Percentiles rank a stretch among this genome's conserved stretches.
Evolutionary conservation across 2,113 vertebrate genomes (phyloP).

Genomic region (Sigmodon hispidus): DNA sequence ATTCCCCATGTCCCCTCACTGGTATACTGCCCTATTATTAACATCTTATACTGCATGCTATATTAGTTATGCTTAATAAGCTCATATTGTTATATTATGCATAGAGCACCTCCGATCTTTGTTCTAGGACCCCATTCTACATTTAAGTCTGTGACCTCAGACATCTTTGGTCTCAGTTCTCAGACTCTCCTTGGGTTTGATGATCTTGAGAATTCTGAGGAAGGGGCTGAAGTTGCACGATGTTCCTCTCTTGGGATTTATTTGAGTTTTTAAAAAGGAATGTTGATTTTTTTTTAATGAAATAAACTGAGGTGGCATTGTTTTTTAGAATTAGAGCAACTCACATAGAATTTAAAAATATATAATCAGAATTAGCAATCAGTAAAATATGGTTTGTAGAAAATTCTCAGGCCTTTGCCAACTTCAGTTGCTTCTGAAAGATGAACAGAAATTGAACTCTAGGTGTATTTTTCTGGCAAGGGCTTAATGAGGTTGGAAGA

Average conservation of each 20-base stretch:
- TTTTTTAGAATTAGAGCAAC: slow-evolving; percentile 6
- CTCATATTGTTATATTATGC: not conserved
- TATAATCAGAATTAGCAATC: slow-evolving; percentile 4
- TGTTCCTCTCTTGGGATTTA: slow-evolving; percentile 1
- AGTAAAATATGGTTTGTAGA: not conserved
- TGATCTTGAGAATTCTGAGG: slow-evolving; percentile 27
- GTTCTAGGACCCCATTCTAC: not conserved
- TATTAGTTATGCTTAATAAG: not conserved
- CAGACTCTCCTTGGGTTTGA: not conserved
- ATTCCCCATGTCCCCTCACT: not conserved
- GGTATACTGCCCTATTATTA: not conserved
- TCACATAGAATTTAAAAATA: not conserved
- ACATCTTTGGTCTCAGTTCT: not conserved
- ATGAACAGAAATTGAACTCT: slow-evolving; percentile 38
- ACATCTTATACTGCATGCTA: not conserved
- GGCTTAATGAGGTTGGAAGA: not conserved
- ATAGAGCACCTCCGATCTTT: not conserved
- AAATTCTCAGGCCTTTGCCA: slow-evolving; percentile 45
- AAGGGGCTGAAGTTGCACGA: not conserved
- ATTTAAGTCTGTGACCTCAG: not conserved
- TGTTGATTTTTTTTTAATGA: not conserved
- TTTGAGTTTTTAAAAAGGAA: not conserved
- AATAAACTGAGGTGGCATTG: not conserved
- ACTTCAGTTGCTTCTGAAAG: not conserved
- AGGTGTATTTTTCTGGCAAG: not conserved